Percentiles rank a stretch among this genome's conserved stretches.
phyloP scores from a whole-genome alignment of 2,113 vertebrate genomes.

The Chionomys nivalis region DNA sequence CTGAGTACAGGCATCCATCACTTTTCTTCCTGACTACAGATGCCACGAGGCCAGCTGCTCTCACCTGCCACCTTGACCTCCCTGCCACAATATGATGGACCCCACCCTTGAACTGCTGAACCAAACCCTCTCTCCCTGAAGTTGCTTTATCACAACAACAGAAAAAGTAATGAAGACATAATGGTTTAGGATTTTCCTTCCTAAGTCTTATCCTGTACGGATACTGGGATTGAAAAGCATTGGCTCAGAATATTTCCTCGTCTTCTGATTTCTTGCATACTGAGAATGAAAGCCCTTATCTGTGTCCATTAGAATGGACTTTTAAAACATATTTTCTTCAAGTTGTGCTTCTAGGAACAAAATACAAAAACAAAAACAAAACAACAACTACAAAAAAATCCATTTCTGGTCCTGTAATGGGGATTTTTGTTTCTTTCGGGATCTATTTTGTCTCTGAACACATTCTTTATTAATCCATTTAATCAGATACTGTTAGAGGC shows the following conservation, averaged over 20 bases:
- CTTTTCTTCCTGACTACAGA: not conserved
- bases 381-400: not conserved
- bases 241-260: not conserved
- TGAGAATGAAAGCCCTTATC: not conserved
- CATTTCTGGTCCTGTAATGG: not conserved
- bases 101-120: not conserved
- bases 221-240: not conserved
- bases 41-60: not conserved
- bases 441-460: not conserved
- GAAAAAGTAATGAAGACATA: not conserved
- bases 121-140: not conserved
- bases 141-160: not conserved
- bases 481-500: not conserved
- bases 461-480: not conserved
- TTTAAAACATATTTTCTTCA: too few species aligned
- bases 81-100: not conserved
- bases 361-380: not conserved
- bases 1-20: not conserved
- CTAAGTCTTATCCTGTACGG: not conserved
- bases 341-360: not conserved
- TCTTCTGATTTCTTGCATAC: not conserved
- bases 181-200: not conserved
- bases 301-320: too few species aligned
- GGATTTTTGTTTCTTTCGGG: not conserved
- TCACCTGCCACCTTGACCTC: not conserved